A percentile compares a stretch with the other conserved stretches of the same genome.
These are phyloP conservation scores for Papilio polyxenes DNA, from an alignment of 1,140 invertebrate genomes.

Conservation along the genomic window DNA sequence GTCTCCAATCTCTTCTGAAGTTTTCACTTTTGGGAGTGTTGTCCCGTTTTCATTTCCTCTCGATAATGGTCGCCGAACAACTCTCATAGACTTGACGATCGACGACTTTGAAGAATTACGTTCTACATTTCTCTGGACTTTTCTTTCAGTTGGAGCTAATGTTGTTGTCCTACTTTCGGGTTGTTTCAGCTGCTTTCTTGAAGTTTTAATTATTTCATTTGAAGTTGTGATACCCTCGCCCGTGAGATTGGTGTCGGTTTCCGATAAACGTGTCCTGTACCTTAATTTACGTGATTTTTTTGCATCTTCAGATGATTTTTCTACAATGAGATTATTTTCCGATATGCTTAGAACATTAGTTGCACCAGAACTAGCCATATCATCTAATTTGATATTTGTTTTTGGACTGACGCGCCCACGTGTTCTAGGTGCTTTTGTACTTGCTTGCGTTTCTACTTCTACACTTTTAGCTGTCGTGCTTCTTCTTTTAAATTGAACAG, in stretches of 20 bases:
- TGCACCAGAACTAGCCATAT: conserved; percentile 69
- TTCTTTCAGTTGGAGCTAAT: conserved; percentile 48
- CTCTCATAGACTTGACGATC: conserved; percentile 59
- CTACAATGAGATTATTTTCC: conserved; percentile 63
- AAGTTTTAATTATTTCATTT: conserved; percentile 66
- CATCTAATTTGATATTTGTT: conserved; percentile 55
- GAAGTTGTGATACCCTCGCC: conserved; percentile 59
- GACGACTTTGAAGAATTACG: conserved; percentile 50
- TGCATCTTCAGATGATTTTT: conserved; percentile 58
- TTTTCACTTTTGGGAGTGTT: conserved; percentile 52
- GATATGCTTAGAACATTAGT: conserved; percentile 63
- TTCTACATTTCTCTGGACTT: conserved; percentile 57
- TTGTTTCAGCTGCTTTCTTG: conserved; percentile 70
- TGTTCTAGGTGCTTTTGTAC: conserved; percentile 47
- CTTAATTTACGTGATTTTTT: conserved; percentile 69
- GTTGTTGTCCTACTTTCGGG: conserved; percentile 49
- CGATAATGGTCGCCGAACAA: conserved; percentile 62
- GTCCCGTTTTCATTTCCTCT: conserved; percentile 56
- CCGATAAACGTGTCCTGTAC: conserved; percentile 65
- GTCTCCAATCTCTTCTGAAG: conserved; percentile 70
- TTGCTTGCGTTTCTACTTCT: conserved; percentile 48
- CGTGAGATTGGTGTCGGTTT: conserved; percentile 75
- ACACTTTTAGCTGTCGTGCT: conserved; percentile 55
- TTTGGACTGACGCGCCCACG: conserved; percentile 64
- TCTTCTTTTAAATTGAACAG: conserved; percentile 63